Base-by-base conservation (phyloP, 2,888 invertebrate species). In the Druceiella hillmani region DNA sequence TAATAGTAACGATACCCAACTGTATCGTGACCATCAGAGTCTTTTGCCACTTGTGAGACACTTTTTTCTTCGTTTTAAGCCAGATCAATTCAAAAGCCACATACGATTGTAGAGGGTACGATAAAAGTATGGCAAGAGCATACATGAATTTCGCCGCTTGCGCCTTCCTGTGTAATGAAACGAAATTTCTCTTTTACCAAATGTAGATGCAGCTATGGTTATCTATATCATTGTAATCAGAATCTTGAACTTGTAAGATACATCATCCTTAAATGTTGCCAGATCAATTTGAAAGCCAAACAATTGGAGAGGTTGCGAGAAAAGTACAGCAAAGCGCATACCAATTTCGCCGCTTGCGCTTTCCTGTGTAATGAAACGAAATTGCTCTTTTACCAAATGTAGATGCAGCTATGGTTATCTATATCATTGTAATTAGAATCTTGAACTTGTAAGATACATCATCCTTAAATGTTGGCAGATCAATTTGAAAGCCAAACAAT, bases 21-120 rank as follows among this genome's bases (percentile, higher is more conserved):
- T n/a, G n/a, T n/a, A n/a, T n/a, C n/a, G n/a, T n/a, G n/a, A n/a
- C n/a, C n/a, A n/a, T n/a, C n/a, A n/a, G n/a, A n/a, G n/a, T n/a
- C n/a, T n/a, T n/a, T n/a, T n/a, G n/a, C n/a, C n/a, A n/a, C n/a
- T n/a, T n/a, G n/a, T n/a, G n/a, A n/a, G n/a, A n/a, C 52, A 61
- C 1, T 61, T 11, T 56, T 33, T 58, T 78, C 17, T 49, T 41
- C 1, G 55, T 1, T 33, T 49, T 55, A 5, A 50, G 43, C 84
- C 85, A 88, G 13, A 90, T 64, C 33, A 92, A 86, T 46, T 81
- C 79, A 47, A 91, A 81, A 1, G 91, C 90, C 2, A 93, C 92
- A 60, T 87, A 93, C 51, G 89, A 87, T 68, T 93, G 91, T 3
- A 94, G 73, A 1, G 87, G 87, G 56, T 87, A 90, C 0, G 89